Base-by-base conservation (phyloP, 2,797 vertebrate species). In the Anguilla pacifica region DNA sequence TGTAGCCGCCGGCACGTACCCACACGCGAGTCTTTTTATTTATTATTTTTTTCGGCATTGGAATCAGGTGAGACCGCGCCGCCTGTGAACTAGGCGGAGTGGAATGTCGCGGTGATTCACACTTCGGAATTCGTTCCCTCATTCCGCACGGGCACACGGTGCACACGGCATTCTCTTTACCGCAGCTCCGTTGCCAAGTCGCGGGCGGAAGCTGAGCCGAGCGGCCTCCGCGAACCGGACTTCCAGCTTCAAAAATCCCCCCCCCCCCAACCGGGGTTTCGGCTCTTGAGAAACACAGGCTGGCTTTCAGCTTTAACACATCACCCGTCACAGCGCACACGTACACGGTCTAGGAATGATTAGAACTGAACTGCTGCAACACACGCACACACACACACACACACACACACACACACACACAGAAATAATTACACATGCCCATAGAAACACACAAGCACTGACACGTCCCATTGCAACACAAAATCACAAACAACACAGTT, bases 401-500 rank as follows among this genome's bases (percentile, higher is more conserved):
- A 28, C 61, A 49, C 35, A 84, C 61, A 64, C 59, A 46, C 43
- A 67, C 46, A 57, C 72, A 88, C 49, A 64, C 13, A 25, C 1
- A 35, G 35, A 35, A 35, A 35, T 35, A 46, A 90, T 90, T 90
- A 88, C 87, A 92, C 86, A 83, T 87, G 31, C 84, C 11, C 82
- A 35, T 28, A 55, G 15, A 28, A 46, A 49, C 35, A 25, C 13
- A 31, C 28, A 35, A 3, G 35, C 61, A 67, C 25, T 67, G 61
- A 35, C 35, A 35, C 35, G 35, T 35, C 35, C 35, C 35, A 35
- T 35, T 35, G 35, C 35, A 35, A 35, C 35, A 35, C 35, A 35
- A 35, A 35, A 35, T 35, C 22, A 25, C 22, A 25, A 9, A 67
- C 61, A 25, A 67, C 61, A 25, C 61, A 67, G 61, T n/a, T 4